These are phyloP conservation scores for Anthopleura xanthogrammica DNA, from an alignment of 92 coral and sea anemone species.

Conservation along the genomic window DNA sequence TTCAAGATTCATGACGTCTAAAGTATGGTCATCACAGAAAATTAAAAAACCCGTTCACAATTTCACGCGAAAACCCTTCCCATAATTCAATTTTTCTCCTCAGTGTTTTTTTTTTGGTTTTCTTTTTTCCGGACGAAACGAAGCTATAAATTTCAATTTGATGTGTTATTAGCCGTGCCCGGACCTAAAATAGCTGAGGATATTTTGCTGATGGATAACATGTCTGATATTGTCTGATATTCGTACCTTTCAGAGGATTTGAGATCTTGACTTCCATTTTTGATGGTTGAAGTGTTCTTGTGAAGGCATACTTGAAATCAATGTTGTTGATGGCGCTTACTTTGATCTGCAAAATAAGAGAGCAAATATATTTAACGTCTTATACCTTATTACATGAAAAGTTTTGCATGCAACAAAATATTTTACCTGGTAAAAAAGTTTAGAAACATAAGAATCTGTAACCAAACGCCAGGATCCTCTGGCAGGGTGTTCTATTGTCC, in stretches of 20 bases:
- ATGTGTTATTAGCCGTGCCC: too few relatives aligned
- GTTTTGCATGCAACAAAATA: not conserved
- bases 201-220: not conserved
- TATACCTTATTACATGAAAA: not conserved
- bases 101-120: too few relatives aligned
- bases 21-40: too few relatives aligned
- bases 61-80: too few relatives aligned
- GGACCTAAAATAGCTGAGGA: too few relatives aligned
- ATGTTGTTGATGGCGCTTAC: slow-evolving; percentile 57
- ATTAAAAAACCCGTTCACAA: too few relatives aligned
- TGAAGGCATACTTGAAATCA: slow-evolving; percentile 46
- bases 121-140: too few relatives aligned
- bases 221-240: not conserved
- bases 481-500: slow-evolving; percentile 48
- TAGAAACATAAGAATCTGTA: slow-evolving; percentile 44
- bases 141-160: too few relatives aligned
- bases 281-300: slow-evolving; percentile 7
- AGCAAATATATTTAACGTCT: not conserved
- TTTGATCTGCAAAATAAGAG: slow-evolving; percentile 36
- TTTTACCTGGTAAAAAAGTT: slow-evolving; percentile 26
- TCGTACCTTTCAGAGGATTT: slow-evolving; percentile 23
- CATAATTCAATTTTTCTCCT: too few relatives aligned
- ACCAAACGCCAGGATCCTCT: slow-evolving; percentile 53
- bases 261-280: slow-evolving; percentile 16
- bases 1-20: too few relatives aligned